phyloP scores from a whole-genome alignment of 2,797 vertebrate species.

The Dermochelys coriacea region DNA sequence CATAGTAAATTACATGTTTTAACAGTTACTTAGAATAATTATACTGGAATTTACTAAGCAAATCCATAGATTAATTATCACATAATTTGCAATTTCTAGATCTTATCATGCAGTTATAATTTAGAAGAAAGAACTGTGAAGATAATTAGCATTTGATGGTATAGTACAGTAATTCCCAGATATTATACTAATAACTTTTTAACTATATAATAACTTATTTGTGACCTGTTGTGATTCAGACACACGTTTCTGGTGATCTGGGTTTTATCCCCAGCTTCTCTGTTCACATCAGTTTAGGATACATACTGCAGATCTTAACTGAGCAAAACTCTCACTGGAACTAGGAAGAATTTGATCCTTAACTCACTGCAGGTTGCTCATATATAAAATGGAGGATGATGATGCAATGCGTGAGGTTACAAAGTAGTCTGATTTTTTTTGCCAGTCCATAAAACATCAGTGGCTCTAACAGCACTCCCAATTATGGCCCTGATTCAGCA shows the following conservation, averaged over 20 bases:
- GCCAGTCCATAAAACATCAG: not conserved
- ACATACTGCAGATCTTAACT: not conserved
- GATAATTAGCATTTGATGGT: slow-evolving; percentile 16
- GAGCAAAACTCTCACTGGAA: not conserved
- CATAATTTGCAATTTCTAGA: slow-evolving; percentile 36
- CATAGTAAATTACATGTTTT: not conserved
- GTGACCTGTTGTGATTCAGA: not conserved
- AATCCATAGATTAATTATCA: not conserved
- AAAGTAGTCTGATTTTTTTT: not conserved
- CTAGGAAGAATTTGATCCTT: not conserved
- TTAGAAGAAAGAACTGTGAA: not conserved
- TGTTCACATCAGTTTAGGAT: not conserved
- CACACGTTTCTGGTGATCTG: not conserved
- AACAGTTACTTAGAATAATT: not conserved
- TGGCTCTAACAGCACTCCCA: not conserved
- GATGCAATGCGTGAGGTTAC: not conserved
- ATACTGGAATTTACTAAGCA: not conserved
- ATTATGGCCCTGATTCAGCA: not conserved
- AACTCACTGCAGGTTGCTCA: not conserved
- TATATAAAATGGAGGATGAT: not conserved
- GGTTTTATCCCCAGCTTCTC: rapidly evolving
- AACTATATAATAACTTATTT: not conserved
- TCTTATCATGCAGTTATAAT: not conserved
- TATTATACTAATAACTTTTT: not conserved
- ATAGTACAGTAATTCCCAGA: not conserved